Evolutionary conservation across 2,113 vertebrate genomes (phyloP), one percentile per base, ranked within the genome.

Genomic region (Puffinus mauretanicus): DNA sequence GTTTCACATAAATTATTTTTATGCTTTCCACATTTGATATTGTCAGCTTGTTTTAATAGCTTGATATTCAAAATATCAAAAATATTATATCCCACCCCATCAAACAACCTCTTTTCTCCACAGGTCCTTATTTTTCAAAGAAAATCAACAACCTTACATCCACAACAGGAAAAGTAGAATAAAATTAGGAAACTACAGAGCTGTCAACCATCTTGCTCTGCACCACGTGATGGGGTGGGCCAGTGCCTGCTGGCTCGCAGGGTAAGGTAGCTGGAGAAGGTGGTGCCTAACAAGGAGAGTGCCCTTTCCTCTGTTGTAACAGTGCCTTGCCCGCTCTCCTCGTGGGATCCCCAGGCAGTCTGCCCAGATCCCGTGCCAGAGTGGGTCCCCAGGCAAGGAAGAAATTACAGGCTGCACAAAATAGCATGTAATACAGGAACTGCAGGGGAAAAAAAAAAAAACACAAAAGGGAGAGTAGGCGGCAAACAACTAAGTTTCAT

Each of bases 211-310:
- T 14, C 46, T 58, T 88, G 40, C n/a, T 52, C n/a, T 61, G 57
- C 30, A 42, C 16, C 29, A 7, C 0, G 1, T 7, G 21, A 38
- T 0, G 3, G 32, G 32, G 18, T 1, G 1, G 2, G 76, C 57
- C 2, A 5, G 22, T 76, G 36, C 16, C 67, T 40, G n/a, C 38
- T 36, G 60, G 38, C 38, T 81, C 6, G 6, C 34, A 24, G n/a
- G 10, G 24, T 24, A 44, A 36, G 18, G 29, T 3, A 70, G 15
- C 7, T 55, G 57, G 17, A 49, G 32, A 75, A 71, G 21, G n/a
- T 15, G 42, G 7, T 64, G 57, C 24, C 38, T 7, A 10, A 10
- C 16, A 34, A 11, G 55, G 40, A 62, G 16, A 13, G 24, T 34
- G 46, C 5, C 26, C 29, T 47, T 36, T 57, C 38, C 51, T 26